Evolutionary conservation across 1,140 invertebrate genomes (phyloP).

Genomic region (Spodoptera litura): DNA sequence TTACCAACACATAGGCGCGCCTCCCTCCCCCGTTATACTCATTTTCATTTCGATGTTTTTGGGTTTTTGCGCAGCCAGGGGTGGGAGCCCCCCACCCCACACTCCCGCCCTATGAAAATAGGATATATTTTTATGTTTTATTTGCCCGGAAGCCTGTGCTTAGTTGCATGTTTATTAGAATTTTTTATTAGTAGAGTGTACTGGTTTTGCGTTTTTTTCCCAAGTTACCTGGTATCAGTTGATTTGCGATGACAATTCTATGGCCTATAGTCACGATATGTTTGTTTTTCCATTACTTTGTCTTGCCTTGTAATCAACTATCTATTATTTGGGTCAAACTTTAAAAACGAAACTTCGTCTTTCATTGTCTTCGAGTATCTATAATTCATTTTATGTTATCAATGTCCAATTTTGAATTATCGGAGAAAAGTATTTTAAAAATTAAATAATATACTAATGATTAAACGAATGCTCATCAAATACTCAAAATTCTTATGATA

Average conservation of each 20-base stretch:
- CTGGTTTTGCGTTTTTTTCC: constrained; percentile 65
- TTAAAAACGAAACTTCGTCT: constrained; percentile 1
- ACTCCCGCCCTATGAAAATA: constrained; percentile 84
- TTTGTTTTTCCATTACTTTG: constrained; percentile 69
- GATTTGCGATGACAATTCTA: constrained; percentile 73
- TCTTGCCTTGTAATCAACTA: constrained; percentile 49
- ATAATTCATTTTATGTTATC: no score
- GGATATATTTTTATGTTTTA: constrained; percentile 86
- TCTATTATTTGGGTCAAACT: constrained; percentile 31
- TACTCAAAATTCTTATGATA: no score
- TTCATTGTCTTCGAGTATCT: neutral
- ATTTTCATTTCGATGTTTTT: constrained; percentile 86
- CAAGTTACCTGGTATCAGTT: constrained; percentile 55
- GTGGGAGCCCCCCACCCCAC: constrained; percentile 53
- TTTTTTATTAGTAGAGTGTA: constrained; percentile 83
- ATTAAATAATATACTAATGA: no score
- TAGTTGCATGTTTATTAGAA: constrained; percentile 86
- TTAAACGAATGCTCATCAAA: no score
- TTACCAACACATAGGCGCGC: constrained; percentile 80
- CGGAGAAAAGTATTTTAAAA: no score
- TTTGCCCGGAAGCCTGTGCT: constrained; percentile 83
- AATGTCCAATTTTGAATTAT: no score
- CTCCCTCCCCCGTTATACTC: constrained; percentile 79
- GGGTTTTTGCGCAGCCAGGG: constrained; percentile 84
- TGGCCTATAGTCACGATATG: constrained; percentile 72